Evolutionary conservation across 2,888 invertebrate species (phyloP), one percentile per base, ranked within the genome.

Genomic region (Eristalis pertinax): DNA sequence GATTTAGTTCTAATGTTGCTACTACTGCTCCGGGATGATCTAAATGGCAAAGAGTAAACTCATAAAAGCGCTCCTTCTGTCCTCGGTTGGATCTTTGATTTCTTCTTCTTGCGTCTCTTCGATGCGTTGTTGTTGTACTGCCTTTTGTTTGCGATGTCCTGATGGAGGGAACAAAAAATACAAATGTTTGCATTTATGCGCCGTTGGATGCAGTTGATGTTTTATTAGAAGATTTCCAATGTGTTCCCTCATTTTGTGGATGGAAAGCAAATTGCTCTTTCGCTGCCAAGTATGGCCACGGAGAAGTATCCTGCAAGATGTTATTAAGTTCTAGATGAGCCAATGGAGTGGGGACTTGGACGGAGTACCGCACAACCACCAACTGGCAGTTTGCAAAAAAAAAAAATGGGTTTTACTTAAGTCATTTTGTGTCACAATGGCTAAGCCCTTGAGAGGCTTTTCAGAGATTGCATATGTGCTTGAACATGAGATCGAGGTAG

Each of bases 31-130:
- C 64, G 64, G 84, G 83, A 84, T 87, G 84, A 87, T 87, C 79
- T 84, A 79, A 87, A 87, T 84, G 87, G 84, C 87, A 87, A 84
- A 87, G 87, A 87, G 84, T 87, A 87, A 87, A 83, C 87, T 87
- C 87, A 87, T 87, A 87, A 87, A 79, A 73, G 79, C 56, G 64
- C 75, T 78, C 56, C 74, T 60, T n/a, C 68, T 63, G 74, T 75
- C 43, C 22, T 69, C 50, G 60, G 67, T 73, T 67, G 74, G 41
- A 62, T 63, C 32, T 41, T 76, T 79, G 62, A 63, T 69, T 75
- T 70, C 63, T 64, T 81, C 56, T 13, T 70, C 78, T 29, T 83
- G 64, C 75, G 75, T 5, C 10, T 78, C 62, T 41, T 50, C 29
- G 13, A 24, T 69, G 15, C n/a, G 43, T 43, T 43, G 50, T 19